These are phyloP conservation scores for Chloroceryle amazona DNA, from an alignment of 2,797 vertebrate genomes.

Conservation along the genomic window DNA sequence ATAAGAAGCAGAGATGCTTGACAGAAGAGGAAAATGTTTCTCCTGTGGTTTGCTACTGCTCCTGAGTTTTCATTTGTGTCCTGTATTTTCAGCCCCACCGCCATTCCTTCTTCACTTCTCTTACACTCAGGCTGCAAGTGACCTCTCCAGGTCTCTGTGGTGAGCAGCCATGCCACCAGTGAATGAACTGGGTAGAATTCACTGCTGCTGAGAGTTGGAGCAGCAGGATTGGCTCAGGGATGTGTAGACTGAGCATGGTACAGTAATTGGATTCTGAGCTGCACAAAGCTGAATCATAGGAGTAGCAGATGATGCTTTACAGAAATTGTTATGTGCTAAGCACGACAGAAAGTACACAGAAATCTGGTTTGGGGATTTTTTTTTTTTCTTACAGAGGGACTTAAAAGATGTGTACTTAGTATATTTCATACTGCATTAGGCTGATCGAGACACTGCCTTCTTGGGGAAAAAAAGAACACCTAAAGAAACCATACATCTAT, in stretches of 20 bases:
- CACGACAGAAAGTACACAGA: not conserved
- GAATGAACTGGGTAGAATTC: not conserved
- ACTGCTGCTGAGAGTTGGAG: not conserved
- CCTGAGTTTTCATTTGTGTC: not conserved
- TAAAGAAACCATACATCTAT: not conserved
- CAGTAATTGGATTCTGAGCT: not conserved
- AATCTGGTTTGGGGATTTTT: not conserved
- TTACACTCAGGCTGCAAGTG: not conserved
- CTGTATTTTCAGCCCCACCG: not conserved
- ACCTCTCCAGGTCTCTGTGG: not conserved
- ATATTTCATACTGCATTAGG: not conserved
- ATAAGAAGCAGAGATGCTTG: not conserved
- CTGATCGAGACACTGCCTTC: not conserved
- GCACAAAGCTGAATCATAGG: not conserved
- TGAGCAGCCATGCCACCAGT: not conserved
- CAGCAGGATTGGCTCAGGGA: not conserved
- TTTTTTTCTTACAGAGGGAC: not conserved
- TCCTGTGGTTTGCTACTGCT: not conserved
- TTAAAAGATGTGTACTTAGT: not conserved
- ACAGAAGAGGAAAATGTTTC: not conserved
- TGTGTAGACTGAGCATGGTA: not conserved
- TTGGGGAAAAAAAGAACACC: not conserved
- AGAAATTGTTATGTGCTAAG: not conserved
- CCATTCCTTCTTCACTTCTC: not conserved
- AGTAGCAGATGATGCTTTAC: slow-evolving; percentile 16